phyloP scores from a whole-genome alignment of 2,888 invertebrate species.

The Ophion slaviceki region DNA sequence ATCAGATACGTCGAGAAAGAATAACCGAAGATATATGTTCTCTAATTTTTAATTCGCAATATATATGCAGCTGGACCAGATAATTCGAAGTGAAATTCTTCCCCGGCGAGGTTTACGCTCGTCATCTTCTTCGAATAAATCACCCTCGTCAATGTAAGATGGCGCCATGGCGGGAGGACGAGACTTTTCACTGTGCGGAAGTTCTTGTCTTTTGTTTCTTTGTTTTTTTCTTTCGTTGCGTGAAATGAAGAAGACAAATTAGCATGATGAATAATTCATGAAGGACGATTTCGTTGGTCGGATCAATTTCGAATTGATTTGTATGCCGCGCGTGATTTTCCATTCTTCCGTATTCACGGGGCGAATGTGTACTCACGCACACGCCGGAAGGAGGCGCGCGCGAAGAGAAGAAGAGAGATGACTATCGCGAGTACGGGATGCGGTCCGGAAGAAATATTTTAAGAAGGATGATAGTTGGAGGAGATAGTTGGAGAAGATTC shows the following conservation, averaged over 20 bases:
- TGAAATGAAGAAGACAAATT: slow-evolving; percentile 8
- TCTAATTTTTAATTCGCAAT: slow-evolving; percentile 17
- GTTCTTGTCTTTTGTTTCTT: neutral
- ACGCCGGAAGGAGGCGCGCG: too few species aligned
- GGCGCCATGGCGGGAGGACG: neutral
- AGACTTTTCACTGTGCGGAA: too few species aligned
- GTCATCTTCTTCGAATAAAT: neutral
- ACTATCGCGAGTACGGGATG: too few species aligned
- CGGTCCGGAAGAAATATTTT: too few species aligned
- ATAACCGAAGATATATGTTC: neutral
- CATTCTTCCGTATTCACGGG: neutral
- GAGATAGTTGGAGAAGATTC: too few species aligned
- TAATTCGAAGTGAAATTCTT: slow-evolving; percentile 3
- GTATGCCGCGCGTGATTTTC: neutral
- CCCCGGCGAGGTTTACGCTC: too few species aligned
- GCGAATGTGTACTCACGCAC: too few species aligned
- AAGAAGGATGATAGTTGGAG: too few species aligned
- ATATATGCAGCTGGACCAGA: neutral
- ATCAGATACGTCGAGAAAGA: neutral
- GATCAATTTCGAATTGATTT: slow-evolving; percentile 29
- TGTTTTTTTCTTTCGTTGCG: neutral
- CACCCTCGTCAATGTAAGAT: neutral
- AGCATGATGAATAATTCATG: slow-evolving; percentile 38
- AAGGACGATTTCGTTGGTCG: slow-evolving; percentile 16
- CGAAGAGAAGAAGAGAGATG: too few species aligned